These are phyloP conservation scores for Panopea generosa DNA, from an alignment of 2,888 invertebrate species.

Conservation along the genomic window DNA sequence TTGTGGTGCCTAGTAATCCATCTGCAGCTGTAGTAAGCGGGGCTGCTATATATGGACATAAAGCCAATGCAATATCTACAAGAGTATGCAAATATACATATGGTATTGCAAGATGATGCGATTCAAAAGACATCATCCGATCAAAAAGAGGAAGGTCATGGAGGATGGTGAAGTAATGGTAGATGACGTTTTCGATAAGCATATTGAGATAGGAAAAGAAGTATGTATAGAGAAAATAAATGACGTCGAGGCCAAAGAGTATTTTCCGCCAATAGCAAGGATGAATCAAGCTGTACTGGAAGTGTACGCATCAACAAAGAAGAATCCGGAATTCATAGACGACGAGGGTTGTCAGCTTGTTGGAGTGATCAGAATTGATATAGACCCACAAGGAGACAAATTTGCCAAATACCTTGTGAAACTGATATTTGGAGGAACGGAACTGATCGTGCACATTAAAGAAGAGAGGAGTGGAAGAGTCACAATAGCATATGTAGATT, in stretches of 20 bases:
- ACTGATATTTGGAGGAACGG: constrained; percentile 49
- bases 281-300: constrained; percentile 39
- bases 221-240: constrained; percentile 14
- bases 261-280: constrained; percentile 29
- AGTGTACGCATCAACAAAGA: constrained; percentile 37
- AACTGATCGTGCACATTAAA: constrained; percentile 34
- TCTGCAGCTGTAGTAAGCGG: constrained; percentile 49
- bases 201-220: constrained; percentile 42
- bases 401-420: constrained; percentile 36
- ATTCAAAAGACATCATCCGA: constrained; percentile 32
- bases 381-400: constrained; percentile 22
- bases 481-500: constrained; percentile 28
- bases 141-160: constrained; percentile 10
- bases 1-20: constrained; percentile 44
- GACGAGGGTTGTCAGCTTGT: constrained; percentile 20
- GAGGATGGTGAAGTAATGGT: constrained; percentile 19
- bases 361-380: constrained; percentile 16
- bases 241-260: constrained; percentile 16
- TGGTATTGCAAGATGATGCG: constrained; percentile 49
- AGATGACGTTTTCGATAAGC: constrained; percentile 52
- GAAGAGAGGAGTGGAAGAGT: constrained; percentile 26
- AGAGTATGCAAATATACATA: constrained; percentile 55
- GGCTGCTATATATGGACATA: constrained; percentile 52
- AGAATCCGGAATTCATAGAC: constrained; percentile 35
- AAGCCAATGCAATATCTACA: constrained; percentile 38